Conservation (phyloP, 2,113 vertebrate species). For the Piprites chloris region DNA sequence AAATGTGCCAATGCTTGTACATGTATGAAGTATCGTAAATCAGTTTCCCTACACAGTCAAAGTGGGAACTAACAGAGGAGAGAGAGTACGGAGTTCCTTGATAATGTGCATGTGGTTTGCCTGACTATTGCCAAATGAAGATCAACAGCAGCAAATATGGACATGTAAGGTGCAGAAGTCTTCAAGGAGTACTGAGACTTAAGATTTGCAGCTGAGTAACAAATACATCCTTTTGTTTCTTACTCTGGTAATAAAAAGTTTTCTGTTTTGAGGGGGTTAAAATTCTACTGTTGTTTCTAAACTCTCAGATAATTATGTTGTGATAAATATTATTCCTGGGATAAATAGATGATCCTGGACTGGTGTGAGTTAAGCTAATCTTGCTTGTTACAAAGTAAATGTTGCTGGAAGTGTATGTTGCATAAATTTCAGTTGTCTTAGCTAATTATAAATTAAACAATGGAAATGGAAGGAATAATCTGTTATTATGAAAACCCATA, state of each 20-base stretch:
- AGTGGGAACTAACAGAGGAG: background rate
- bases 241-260: background rate
- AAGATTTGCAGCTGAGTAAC: background rate
- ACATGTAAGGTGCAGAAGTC: background rate
- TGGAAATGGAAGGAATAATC: background rate
- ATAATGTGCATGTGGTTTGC: background rate
- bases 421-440: background rate
- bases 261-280: background rate
- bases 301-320: background rate
- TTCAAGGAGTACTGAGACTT: background rate
- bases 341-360: background rate
- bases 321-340: background rate
- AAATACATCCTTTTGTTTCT: background rate
- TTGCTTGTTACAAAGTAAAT: background rate
- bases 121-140: background rate
- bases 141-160: background rate
- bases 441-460: background rate
- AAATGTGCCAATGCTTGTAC: background rate
- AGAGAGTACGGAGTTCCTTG: background rate
- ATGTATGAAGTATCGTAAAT: background rate
- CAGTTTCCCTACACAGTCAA: background rate
- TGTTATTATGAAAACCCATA: background rate
- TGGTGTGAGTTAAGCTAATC: background rate
- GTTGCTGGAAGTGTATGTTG: background rate
- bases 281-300: background rate